Evolutionary conservation across 53 echinoderm and acorn worm genomes (phyloP).

Genomic region (Mesocentrotus franciscanus): DNA sequence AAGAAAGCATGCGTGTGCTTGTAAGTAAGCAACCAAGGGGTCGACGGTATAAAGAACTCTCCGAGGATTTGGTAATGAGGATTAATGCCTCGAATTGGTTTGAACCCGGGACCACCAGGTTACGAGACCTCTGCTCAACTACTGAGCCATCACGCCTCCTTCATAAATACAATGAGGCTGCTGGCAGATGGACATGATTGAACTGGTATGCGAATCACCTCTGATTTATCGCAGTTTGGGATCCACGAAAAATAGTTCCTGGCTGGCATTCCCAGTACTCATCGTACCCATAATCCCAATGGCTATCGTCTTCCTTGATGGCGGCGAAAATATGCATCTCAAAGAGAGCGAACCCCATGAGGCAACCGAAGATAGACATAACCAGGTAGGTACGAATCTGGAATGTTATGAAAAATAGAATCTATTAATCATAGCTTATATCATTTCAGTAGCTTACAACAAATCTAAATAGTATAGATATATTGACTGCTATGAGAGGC

Average conservation of each 20-base stretch:
- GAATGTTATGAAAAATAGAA: not conserved
- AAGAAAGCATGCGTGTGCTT: no score
- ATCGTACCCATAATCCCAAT: not conserved
- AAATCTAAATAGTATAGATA: no score
- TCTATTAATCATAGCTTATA: not conserved
- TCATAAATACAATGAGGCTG: no score
- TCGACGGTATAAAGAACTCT: no score
- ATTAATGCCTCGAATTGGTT: no score
- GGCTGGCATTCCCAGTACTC: not conserved
- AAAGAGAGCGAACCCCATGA: not conserved
- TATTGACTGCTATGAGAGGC: no score
- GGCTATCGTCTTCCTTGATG: not conserved
- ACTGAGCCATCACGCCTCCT: no score
- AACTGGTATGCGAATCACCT: not conserved
- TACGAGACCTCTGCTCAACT: no score
- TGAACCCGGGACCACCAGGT: no score
- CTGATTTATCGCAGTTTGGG: conserved; percentile 37
- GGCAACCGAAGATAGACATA: not conserved
- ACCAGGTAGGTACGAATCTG: not conserved
- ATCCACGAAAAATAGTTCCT: not conserved
- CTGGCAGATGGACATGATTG: no score
- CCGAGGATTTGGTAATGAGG: no score
- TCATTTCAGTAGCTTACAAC: not conserved
- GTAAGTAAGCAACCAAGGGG: no score
- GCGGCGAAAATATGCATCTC: conserved; percentile 41